Base-by-base conservation (phyloP, 2,113 vertebrate genomes). In the Protobothrops flavoviridis region DNA sequence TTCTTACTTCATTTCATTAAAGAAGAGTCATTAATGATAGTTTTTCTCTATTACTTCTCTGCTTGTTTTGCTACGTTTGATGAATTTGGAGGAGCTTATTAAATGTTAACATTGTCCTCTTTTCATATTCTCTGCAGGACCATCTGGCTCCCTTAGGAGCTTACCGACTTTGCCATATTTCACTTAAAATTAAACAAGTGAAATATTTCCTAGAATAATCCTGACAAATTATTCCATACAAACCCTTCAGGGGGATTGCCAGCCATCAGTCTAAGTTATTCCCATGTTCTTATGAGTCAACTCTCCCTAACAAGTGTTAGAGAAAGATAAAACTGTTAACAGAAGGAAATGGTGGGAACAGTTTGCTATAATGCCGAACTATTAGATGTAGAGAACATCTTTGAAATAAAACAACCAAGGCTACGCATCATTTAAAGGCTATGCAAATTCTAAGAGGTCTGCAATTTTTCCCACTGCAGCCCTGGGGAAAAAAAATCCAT, bases 121-220 rank as follows among this genome's bases (percentile, higher is more conserved):
- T 61, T 61, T 85, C 90, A 52, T 26, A 33, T 57, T 86, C 93
- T 61, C 87, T 61, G 29, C 29, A 85, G 53, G 50, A 33, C 64
- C 55, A 59, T 29, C 45, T 89, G n/a, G 55, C 26, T 24, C 69
- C 59, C 26, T 91, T 29, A 55, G 52, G n/a, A 17, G 29, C 55
- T 23, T 39, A 43, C 64, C 39, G 39, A 26, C 50, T 81, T 69
- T 50, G 85, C 55, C 45, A 33, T 86, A 23, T 89, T 92, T 61
- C 69, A 85, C 39, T 24, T 92, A 91, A 93, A 95, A 93, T 88
- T 61, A 93, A 94, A 87, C 17, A 91, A 74, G 93, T 52, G 2
- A 3, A 92, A 94, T 50, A 59, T 85, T 86, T 26, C 93, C 85
- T 92, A 93, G 26, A 94, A 12, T 29, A 59, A n/a, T 87, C 2